Evolutionary conservation across 1,140 invertebrate species (phyloP), one percentile per base, ranked within the genome.

Genomic region (Drosophila subobscura): DNA sequence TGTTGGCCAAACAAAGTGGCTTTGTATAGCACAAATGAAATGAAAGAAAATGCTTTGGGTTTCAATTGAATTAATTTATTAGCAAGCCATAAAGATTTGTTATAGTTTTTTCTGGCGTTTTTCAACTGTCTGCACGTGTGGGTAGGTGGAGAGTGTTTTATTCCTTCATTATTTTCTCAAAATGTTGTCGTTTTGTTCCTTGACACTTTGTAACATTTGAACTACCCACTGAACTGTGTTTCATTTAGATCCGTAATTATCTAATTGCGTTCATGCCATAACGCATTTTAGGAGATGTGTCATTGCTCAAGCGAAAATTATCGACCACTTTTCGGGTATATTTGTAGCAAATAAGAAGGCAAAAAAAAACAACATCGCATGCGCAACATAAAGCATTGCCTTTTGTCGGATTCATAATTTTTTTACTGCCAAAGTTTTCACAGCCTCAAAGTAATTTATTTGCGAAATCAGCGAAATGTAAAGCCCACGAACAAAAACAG

Each of bases 391-490:
- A 85, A 84, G 55, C 72, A 85, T 73, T 54, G 37, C 57, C 40
- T 50, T 61, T 63, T 59, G 47, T 37, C 47, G 58, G 58, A 71
- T 51, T 40, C 44, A 27, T 41, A 1, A 20, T 59, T 70, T 83
- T 78, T 83, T 86, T 76, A 66, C 40, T 50, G 42, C 25, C 49
- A 80, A 86, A 81, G 42, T 77, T 81, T 64, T 77, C 63, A 67
- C 63, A 44, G 59, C 53, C 70, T 47, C 63, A 77, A 63, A 78
- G 72, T 88, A 86, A 86, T 86, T 86, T 86, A 86, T 86, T 86
- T 65, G 81, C 54, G 45, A 47, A 60, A 46, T 67, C 72, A 70
- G 66, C 59, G 20, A 42, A 55, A 46, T 65, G 71, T 52, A 55
- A 64, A 56, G 44, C 44, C 44, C 29, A 14, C 10, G 51, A 42